phyloP scores from a whole-genome alignment of 2,888 invertebrate genomes.

The Metalampra italica region DNA sequence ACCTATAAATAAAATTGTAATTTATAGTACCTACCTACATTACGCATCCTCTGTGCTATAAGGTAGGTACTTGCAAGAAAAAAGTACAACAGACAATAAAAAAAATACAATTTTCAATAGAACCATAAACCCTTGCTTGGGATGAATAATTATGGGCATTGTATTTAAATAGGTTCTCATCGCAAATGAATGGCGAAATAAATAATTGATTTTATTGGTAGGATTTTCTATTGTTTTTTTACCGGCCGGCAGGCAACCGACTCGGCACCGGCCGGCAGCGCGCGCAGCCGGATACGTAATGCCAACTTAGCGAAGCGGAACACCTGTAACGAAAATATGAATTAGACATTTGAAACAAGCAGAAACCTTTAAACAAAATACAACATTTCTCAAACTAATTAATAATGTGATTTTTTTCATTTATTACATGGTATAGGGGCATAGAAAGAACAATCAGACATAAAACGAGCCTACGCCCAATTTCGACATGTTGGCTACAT shows the following conservation, averaged over 20 bases:
- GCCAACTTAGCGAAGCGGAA: constrained; percentile 37
- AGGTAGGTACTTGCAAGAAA: too few species aligned
- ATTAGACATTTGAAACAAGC: neutral
- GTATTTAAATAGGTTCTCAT: too few species aligned
- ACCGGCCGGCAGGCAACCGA: constrained; percentile 25
- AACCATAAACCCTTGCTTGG: too few species aligned
- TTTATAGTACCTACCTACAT: too few species aligned
- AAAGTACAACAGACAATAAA: too few species aligned
- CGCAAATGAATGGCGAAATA: too few species aligned
- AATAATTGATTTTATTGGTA: too few species aligned
- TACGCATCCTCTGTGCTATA: too few species aligned
- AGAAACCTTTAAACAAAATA: neutral
- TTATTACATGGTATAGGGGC: too few species aligned
- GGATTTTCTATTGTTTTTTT: constrained; percentile 14
- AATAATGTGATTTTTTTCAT: neutral
- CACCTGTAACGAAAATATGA: constrained; percentile 32
- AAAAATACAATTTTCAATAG: too few species aligned
- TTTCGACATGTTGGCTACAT: constrained; percentile 40
- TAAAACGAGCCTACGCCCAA: constrained; percentile 6
- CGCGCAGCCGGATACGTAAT: constrained; percentile 17
- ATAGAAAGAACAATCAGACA: neutral
- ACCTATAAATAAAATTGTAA: too few species aligned
- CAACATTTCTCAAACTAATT: neutral
- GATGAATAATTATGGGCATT: too few species aligned
- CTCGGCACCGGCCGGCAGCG: constrained; percentile 1